phyloP scores from a whole-genome alignment of 2,888 invertebrate genomes.

The Diadegma fenestrale region DNA sequence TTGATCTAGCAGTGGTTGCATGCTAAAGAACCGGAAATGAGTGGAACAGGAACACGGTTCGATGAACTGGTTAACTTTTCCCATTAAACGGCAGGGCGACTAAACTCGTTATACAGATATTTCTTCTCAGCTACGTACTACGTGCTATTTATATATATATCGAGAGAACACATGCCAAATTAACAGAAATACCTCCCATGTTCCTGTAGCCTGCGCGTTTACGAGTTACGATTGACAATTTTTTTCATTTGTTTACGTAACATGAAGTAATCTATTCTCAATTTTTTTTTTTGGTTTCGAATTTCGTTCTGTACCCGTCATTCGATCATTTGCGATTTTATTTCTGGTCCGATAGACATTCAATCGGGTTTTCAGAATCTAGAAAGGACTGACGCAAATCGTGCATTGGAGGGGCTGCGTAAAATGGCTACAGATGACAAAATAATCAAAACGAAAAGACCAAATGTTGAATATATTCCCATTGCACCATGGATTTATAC shows the following conservation, averaged over 20 bases:
- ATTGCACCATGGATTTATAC: no score
- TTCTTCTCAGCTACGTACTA: neutral
- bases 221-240: neutral
- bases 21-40: conserved; percentile 45
- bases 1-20: conserved; percentile 20
- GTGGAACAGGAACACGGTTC: conserved; percentile 44
- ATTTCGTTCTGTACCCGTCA: neutral
- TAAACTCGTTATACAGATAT: conserved; percentile 22
- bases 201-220: neutral
- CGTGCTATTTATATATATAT: neutral
- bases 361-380: neutral
- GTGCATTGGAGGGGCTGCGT: no score
- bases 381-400: no score
- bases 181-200: neutral
- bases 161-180: neutral
- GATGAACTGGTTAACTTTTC: conserved; percentile 59
- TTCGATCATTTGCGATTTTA: neutral
- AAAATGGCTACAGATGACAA: no score
- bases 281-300: neutral
- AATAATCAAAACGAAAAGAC: no score
- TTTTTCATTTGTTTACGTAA: neutral
- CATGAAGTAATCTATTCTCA: neutral
- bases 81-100: conserved; percentile 44
- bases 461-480: no score
- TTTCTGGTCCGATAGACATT: neutral